Evolutionary conservation across 2,797 vertebrate genomes (phyloP), one percentile per base, ranked within the genome.

Genomic region (Naso thynnoides): DNA sequence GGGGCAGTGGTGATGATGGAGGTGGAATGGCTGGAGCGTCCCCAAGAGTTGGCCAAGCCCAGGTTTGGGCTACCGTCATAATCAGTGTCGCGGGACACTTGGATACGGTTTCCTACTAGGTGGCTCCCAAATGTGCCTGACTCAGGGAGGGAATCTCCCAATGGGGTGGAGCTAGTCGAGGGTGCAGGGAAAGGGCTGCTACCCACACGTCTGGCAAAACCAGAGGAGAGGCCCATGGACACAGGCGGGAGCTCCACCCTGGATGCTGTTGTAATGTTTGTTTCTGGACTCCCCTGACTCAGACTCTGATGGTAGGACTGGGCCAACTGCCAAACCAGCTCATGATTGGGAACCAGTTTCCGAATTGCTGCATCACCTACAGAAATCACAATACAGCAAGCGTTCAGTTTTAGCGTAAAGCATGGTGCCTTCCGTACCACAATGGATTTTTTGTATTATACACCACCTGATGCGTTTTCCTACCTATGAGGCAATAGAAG

Each of bases 21-120:
- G 23, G 83, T 47, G 16, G 73, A 45, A 38, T 86, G 91, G 58
- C 79, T 78, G 50, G 93, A 83, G 27, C 91, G 88, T 10, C 90
- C 86, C 76, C 96, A 95, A 1, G 90, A 88, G 45, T 91, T 91
- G 6, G 91, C 58, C 65, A 94, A 82, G 2, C 94, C 90, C 57
- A 94, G 61, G 70, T 91, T 94, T 14, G 80, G 87, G 57, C 94
- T 94, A 0, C 92, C 72, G 27, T 94, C 90, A 0, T 87, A 86
- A 52, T 95, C 95, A 0, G 90, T 73, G 71, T 96, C 96, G 44
- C 83, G 83, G 0, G 96, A 95, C 77, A 99, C 96, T 89, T 99
- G 97, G 88, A 99, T 99, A n/a, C 98, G 95, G 90, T 99, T 99
- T 70, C 98, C 98, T 4, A 99, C 94, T 59, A 99, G 88, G 76